Evolutionary conservation across 2,113 vertebrate species (phyloP), one percentile per base, ranked within the genome.

Genomic region (Motacilla alba): DNA sequence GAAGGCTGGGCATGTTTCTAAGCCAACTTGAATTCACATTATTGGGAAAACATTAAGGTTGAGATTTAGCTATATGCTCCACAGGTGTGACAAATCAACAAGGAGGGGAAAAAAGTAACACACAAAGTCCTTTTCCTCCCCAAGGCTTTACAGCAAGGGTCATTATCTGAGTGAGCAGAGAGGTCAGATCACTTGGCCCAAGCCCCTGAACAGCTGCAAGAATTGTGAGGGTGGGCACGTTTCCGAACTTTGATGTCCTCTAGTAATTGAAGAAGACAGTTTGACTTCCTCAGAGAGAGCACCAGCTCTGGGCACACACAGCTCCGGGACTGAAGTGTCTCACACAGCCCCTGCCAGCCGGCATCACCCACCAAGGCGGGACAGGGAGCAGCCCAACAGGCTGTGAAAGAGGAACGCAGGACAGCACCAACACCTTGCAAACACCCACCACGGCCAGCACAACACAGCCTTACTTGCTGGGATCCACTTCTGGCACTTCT

Each of bases 401-500:
- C 30, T 2, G 0, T 23, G 10, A 46, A 63, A 59, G 11, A 35
- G 13, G 30, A 8, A 41, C 0, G 11, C 16, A 26, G 58, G n/a
- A 31, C 60, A 82, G 53, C 6, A 6, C 3, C 16, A 50, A 35
- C 52, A 28, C 44, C 12, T 22, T 7, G 6, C 49, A 50, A 67
- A 82, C 56, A n/a, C 41, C 76, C 17, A 49, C 49, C 37, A 11
- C 35, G 19, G 39, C 19, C 10, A 53, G 27, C 59, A 68, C 31
- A n/a, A 89, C 72, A 58, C 66, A 59, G 55, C 67, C 98, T 98
- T 98, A 99, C 99, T 99, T 95, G 99, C 97, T 19, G 99, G 98
- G 74, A 99, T 98, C 99, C 99, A 99, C 92, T 99, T 99, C 87
- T 99, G 99, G 94, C 99, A 99, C 96, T 99, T 99, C 90, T 99